Conservation (phyloP, 2,797 vertebrate species). For the Pachyuromys duprasi region DNA sequence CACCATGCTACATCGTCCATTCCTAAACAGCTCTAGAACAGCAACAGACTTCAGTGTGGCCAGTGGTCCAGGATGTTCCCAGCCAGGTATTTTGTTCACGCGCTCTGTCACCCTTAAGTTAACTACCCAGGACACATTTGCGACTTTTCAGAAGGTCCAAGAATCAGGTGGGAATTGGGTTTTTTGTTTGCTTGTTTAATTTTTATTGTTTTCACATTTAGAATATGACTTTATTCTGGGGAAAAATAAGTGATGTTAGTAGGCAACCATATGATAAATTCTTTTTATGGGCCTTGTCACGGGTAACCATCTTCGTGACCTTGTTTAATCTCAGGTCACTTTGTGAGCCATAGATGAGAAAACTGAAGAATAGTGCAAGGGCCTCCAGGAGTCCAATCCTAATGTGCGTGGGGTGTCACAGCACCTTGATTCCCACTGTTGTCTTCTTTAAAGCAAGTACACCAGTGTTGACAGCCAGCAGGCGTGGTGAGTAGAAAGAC, state of each 20-base stretch:
- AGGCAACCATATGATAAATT: not conserved
- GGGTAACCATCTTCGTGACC: not conserved
- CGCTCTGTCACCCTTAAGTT: not conserved
- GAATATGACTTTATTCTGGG: slow-evolving; percentile 12
- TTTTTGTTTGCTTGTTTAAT: not conserved
- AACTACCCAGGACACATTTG: not conserved
- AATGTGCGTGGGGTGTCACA: not conserved
- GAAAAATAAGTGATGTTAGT: not conserved
- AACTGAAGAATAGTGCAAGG: not conserved
- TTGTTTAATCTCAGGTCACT: not conserved
- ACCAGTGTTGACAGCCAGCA: not conserved
- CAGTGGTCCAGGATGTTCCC: not conserved
- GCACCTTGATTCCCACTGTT: not conserved
- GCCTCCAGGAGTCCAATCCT: not conserved
- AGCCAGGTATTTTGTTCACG: not conserved
- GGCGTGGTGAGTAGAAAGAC: not conserved
- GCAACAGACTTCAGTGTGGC: accelerated
- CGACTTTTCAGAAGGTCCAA: not conserved
- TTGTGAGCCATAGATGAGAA: not conserved
- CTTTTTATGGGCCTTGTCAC: not conserved
- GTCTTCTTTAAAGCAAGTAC: not conserved
- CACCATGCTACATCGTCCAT: not conserved
- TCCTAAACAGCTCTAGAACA: not conserved
- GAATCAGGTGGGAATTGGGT: not conserved
- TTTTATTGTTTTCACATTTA: slow-evolving; percentile 1